Evolutionary conservation across 2,888 invertebrate species (phyloP), one percentile per base, ranked within the genome.

Genomic region (Nudaria mundana): DNA sequence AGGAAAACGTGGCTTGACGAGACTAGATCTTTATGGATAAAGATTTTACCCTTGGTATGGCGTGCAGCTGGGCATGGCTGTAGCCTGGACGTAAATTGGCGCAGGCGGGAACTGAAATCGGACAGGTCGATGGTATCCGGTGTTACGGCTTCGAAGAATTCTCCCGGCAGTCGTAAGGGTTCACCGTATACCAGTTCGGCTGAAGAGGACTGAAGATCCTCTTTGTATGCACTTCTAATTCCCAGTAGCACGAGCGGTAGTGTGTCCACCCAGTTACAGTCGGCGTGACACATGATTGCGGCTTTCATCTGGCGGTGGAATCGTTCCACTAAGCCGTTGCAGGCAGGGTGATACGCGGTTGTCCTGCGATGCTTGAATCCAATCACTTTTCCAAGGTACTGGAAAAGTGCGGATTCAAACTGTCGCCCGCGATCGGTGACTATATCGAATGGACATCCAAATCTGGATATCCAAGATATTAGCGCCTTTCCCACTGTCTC

Each of bases 1-100:
- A 43, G 7, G 16, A 43, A 43, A 5, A 43, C 43, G 13, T 44
- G 43, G 16, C 23, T 31, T 1, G 43, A 35, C 1, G 31, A 14
- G 2, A 11, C 28, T 6, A 44, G 11, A 1, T 44, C 43, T n/a
- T 39, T 44, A 12, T 29, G 31, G 1, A 44, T 10, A 24, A 44
- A 44, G 8, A 36, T 32, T 25, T 32, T 39, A 5, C 16, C 15
- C 7, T 29, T 39, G 11, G 15, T 36, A 23, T 44, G 44, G 8
- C 39, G 35, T 10, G 44, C 11, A 6, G 39, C 23, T 7, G 32
- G 39, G 20, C 24, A 1, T 4, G 44, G 44, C 5, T 32, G 6
- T 5, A 20, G 20, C 6, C 6, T 20, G 3, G 3, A 6, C 6
- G 20, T 6, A 20, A 20, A 20, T 5, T 20, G 20, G 20, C 6